Base-by-base conservation (phyloP, 2,888 invertebrate genomes). In the Morpho achilles region DNA sequence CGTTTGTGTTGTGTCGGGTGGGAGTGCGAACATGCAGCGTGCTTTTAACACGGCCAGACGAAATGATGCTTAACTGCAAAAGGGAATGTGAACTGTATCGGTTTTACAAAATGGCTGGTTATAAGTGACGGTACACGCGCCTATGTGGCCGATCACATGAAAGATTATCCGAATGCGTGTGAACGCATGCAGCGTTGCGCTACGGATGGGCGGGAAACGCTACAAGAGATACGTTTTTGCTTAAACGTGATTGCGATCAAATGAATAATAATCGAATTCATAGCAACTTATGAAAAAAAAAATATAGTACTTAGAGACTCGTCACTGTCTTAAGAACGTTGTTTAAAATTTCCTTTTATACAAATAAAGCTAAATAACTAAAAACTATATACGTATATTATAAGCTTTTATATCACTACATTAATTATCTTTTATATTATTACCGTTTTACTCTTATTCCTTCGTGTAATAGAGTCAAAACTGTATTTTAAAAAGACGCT, bases 11-110 rank as follows among this genome's bases (percentile, higher is more conserved):
- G 79, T 72, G 77, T 75, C 84, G 82, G 87, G 89, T 88, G 88
- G 89, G 89, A 89, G 88, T 89, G 90, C 87, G 88, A 89, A 89
- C 88, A 89, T 86, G 86, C 87, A 87, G 80, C 84, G 82, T 85
- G 87, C 84, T 87, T 87, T 84, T 86, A 86, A 86, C 84, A 76
- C 86, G 83, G 85, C 88, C 87, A 84, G 79, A 84, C 87, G 84
- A 87, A 88, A 87, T 87, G 85, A 86, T 85, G 85, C 84, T 82
- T 81, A 83, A 78, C 81, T 82, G 86, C 87, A 77, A 80, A 78
- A 77, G 80, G 79, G 78, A 82, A 76, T 75, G 79, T 74, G 79
- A 76, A 78, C 76, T 79, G 76, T 81, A 81, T 82, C 77, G 80
- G 80, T 84, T 85, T 79, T 84, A 78, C 83, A 87, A 88, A 88